phyloP scores from a whole-genome alignment of 2,113 vertebrate species.

The Hyaena hyaena region DNA sequence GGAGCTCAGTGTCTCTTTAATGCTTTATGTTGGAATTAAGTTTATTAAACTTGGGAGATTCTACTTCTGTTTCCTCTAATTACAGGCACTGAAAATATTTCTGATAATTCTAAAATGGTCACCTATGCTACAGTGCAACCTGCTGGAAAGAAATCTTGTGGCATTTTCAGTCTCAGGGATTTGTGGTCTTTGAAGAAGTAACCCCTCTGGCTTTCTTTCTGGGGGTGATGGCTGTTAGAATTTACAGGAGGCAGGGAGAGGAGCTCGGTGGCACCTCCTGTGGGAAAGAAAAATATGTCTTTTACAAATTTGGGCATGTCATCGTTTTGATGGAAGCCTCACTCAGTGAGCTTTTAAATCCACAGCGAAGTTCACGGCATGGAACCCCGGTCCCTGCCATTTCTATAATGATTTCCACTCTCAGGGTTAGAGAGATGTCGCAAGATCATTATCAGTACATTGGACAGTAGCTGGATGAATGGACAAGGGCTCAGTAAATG shows the following conservation, averaged over 20 bases:
- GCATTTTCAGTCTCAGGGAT: background rate
- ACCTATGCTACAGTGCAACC: background rate
- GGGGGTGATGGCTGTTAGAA: background rate
- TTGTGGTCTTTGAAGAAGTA: background rate
- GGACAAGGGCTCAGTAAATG: background rate
- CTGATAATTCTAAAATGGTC: background rate
- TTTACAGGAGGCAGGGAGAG: background rate
- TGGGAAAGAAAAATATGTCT: background rate
- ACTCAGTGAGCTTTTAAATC: background rate
- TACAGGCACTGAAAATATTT: background rate
- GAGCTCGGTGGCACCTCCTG: background rate
- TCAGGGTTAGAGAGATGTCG: background rate
- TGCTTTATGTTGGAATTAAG: background rate
- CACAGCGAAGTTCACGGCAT: background rate
- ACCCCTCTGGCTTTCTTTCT: background rate
- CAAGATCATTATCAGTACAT: background rate
- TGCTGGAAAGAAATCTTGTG: background rate
- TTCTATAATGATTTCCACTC: background rate
- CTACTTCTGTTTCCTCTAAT: background rate
- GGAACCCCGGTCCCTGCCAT: background rate
- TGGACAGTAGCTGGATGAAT: background rate
- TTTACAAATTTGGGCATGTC: background rate
- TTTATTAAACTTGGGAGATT: background rate
- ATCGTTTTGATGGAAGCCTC: background rate
- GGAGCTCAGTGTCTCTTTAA: background rate